phyloP scores from a whole-genome alignment of 2,888 invertebrate species.

The Marronus borbonicus region DNA sequence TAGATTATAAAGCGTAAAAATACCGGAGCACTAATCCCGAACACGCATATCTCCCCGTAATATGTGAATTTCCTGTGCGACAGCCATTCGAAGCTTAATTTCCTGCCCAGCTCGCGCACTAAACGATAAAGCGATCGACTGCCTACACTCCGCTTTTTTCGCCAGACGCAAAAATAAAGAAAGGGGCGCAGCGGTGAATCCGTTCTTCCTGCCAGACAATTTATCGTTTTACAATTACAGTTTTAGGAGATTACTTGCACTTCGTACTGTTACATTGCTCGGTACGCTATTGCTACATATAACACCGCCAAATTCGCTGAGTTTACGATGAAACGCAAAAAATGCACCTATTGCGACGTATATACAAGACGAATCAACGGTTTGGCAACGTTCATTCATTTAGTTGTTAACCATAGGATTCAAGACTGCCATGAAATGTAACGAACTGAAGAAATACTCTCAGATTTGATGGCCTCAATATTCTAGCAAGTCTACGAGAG shows the following conservation, averaged over 20 bases:
- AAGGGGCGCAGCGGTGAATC: background rate
- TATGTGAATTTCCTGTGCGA: constrained; percentile 61
- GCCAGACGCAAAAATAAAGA: constrained; percentile 17
- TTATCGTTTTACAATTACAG: constrained; percentile 38
- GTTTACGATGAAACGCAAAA: too few relatives aligned
- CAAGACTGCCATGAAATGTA: too few relatives aligned
- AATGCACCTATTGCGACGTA: too few relatives aligned
- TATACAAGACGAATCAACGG: too few relatives aligned
- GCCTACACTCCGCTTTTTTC: constrained; percentile 15
- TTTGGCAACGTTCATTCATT: too few relatives aligned
- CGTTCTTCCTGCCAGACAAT: constrained; percentile 10
- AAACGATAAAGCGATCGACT: constrained; percentile 46
- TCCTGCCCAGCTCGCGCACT: constrained; percentile 56
- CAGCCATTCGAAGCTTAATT: constrained; percentile 60
- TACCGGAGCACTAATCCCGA: constrained; percentile 52
- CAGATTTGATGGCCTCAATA: too few relatives aligned
- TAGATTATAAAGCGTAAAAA: constrained; percentile 50
- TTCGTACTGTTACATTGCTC: too few relatives aligned
- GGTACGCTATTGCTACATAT: background rate
- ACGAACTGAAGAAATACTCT: too few relatives aligned
- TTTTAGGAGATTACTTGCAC: too few relatives aligned
- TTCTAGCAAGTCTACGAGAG: too few relatives aligned
- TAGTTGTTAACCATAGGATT: too few relatives aligned
- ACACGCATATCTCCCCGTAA: constrained; percentile 56
- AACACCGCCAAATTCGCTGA: background rate